Evolutionary conservation across 2,797 vertebrate genomes (phyloP), one percentile per base, ranked within the genome.

Genomic region (Psittacula derbiana): DNA sequence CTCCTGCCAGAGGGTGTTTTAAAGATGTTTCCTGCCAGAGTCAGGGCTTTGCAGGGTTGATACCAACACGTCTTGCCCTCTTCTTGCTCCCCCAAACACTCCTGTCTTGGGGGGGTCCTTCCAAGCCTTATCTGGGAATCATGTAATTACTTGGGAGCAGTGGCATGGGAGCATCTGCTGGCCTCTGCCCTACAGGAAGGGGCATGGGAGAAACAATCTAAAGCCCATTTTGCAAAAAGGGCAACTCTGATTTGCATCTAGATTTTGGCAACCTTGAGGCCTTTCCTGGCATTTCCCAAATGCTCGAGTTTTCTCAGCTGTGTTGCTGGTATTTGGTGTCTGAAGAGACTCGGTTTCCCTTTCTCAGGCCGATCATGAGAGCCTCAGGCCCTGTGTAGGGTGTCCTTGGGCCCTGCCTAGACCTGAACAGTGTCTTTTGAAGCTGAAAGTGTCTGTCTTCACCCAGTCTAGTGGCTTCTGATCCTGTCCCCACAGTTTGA

Each of bases 401-500:
- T 6, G 23, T 71, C 31, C 2, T 0, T 19, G 23, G 50, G 74
- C 38, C 43, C 78, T 73, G 44, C 55, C 23, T 12, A 21, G 71
- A 73, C 20, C 43, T 10, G 2, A 21, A 7, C 3, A 3, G 24
- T 8, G 1, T 18, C 21, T 61, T 7, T 14, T 7, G 30, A 44
- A 80, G 67, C 52, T 89, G 43, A 6, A 16, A 4, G 1, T 30
- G 31, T 23, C 40, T 75, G 23, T 41, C 21, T 41, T 64, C 38
- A 25, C 33, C 47, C 58, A 53, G 3, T 24, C 70, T 52, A 4
- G 67, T 94, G 82, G 90, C 31, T 44, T 52, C 25, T 91, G 49
- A 70, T 91, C 73, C 49, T 86, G 36, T 75, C 13, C 64, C 16
- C 31, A 11, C 94, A 98, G 98, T 98, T 99, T 93, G 99, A 99